phyloP scores from a whole-genome alignment of 2,113 vertebrate species.

The Vicugna pacos region DNA sequence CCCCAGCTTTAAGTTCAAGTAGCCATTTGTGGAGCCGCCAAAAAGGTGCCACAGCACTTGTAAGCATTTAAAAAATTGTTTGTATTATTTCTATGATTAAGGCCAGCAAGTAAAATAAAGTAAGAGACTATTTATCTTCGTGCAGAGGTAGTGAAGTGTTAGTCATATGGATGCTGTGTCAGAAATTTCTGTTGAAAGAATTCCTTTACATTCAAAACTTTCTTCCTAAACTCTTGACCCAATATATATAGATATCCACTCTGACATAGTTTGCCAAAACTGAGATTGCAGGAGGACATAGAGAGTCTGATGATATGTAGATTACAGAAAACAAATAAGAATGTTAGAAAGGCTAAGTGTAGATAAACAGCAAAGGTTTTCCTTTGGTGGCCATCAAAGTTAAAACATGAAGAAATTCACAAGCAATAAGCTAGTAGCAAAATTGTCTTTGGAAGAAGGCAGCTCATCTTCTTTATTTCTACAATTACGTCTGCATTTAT shows the following conservation, averaged over 20 bases:
- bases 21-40: background rate
- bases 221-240: background rate
- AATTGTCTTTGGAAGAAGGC: background rate
- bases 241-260: background rate
- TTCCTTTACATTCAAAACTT: background rate
- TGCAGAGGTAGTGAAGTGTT: background rate
- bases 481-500: background rate
- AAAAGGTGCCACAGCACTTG: background rate
- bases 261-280: background rate
- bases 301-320: background rate
- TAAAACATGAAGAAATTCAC: conserved; percentile 25
- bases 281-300: background rate
- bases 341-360: background rate
- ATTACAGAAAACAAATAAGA: conserved; percentile 12
- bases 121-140: background rate
- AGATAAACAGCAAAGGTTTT: conserved; percentile 20
- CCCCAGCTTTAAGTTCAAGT: background rate
- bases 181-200: conserved; percentile 12
- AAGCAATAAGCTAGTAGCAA: background rate
- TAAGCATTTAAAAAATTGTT: background rate
- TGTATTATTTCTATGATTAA: background rate
- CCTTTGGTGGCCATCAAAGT: background rate
- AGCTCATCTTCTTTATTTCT: background rate
- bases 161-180: background rate
- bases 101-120: background rate